These are phyloP conservation scores for Penaeus vannamei DNA, from an alignment of 1,140 invertebrate species.

Conservation along the genomic window DNA sequence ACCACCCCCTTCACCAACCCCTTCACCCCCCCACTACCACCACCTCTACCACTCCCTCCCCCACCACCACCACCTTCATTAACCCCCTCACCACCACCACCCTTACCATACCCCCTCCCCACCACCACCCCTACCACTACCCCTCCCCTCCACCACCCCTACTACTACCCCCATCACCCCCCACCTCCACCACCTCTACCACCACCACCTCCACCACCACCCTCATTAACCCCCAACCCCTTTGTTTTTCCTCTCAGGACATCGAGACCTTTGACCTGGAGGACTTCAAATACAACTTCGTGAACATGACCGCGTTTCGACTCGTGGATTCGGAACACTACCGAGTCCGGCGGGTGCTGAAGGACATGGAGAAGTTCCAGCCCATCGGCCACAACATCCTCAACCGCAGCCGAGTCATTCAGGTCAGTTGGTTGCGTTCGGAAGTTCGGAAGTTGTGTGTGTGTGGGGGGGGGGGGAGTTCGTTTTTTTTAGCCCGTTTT, in stretches of 20 bases:
- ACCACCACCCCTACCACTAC: background rate
- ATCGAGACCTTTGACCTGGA: slow-evolving; percentile 89
- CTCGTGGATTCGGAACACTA: slow-evolving; percentile 86
- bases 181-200: background rate
- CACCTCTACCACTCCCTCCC: no score
- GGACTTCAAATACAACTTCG: slow-evolving; percentile 94
- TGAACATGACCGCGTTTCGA: slow-evolving; percentile 93
- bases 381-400: slow-evolving; percentile 85
- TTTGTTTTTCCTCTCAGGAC: slow-evolving; percentile 42
- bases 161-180: no score
- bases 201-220: no score
- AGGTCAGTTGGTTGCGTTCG: slow-evolving; percentile 71
- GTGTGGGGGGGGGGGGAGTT: background rate
- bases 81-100: no score
- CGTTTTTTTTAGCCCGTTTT: no score
- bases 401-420: slow-evolving; percentile 81
- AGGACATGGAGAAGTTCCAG: slow-evolving; percentile 91
- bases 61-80: no score
- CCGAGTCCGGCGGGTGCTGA: slow-evolving; percentile 82
- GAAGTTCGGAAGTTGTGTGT: background rate
- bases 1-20: no score
- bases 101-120: no score
- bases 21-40: no score
- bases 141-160: background rate
- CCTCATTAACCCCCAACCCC: background rate